A percentile compares a stretch with the other conserved stretches of the same genome.
Conservation (phyloP, 1,140 invertebrate species). For the Trissolcus basalis region DNA sequence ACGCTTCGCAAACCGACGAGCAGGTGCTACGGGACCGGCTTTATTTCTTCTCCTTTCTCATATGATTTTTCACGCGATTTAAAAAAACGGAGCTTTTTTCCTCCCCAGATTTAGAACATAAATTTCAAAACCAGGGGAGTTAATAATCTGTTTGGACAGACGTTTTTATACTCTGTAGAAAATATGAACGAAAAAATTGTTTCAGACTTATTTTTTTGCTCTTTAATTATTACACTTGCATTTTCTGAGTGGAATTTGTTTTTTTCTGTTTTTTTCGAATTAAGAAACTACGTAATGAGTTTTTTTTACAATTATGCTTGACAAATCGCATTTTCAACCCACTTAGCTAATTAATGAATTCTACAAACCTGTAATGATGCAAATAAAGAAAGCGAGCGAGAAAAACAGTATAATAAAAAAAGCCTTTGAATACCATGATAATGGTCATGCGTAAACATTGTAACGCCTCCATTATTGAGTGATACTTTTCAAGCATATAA, state of each 20-base stretch:
- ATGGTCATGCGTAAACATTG: constrained; percentile 46
- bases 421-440: constrained; percentile 17
- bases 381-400: constrained; percentile 10
- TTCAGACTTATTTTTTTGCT: too few species aligned
- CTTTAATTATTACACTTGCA: too few species aligned
- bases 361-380: background rate
- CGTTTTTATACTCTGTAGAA: too few species aligned
- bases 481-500: constrained; percentile 32
- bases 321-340: too few species aligned
- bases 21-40: constrained; percentile 36
- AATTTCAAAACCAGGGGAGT: too few species aligned
- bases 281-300: too few species aligned
- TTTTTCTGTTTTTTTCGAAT: too few species aligned
- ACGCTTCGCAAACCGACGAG: constrained; percentile 34
- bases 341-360: too few species aligned
- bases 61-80: constrained; percentile 35
- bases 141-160: too few species aligned
- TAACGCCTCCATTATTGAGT: constrained; percentile 39
- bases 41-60: constrained; percentile 24
- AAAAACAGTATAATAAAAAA: constrained; percentile 10
- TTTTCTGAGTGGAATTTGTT: too few species aligned
- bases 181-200: too few species aligned
- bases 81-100: background rate
- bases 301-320: too few species aligned
- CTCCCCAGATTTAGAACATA: background rate